phyloP scores from a whole-genome alignment of 2,888 invertebrate species.

The Electrophaes corylata region DNA sequence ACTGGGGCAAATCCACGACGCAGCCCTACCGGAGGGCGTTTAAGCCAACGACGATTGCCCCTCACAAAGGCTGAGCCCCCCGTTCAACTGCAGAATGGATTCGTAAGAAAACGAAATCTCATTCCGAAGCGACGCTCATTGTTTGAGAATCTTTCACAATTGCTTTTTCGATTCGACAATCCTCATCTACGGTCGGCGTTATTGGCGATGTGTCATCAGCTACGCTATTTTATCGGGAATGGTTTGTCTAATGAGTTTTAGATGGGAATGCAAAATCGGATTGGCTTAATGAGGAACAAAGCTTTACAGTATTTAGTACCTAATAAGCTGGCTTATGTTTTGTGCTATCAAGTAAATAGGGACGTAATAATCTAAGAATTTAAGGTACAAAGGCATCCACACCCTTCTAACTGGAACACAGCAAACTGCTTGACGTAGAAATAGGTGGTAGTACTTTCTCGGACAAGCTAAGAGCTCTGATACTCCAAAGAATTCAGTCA shows the following conservation, averaged over 20 bases:
- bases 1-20: constrained; percentile 26
- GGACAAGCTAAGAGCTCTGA: too few relatives aligned
- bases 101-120: constrained; percentile 75
- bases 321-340: too few relatives aligned
- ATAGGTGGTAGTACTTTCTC: too few relatives aligned
- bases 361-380: too few relatives aligned
- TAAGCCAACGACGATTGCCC: constrained; percentile 74
- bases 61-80: constrained; percentile 66
- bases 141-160: constrained; percentile 71
- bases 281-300: constrained; percentile 3
- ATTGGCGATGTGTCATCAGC: constrained; percentile 34
- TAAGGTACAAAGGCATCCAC: too few relatives aligned
- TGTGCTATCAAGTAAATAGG: too few relatives aligned
- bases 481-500: too few relatives aligned
- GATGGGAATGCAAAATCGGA: constrained; percentile 18
- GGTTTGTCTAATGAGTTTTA: constrained; percentile 27
- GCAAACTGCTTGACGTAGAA: too few relatives aligned
- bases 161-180: constrained; percentile 70
- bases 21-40: constrained; percentile 55
- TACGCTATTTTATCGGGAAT: constrained; percentile 15
- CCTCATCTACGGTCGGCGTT: constrained; percentile 50
- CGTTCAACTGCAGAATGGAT: constrained; percentile 62
- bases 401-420: too few relatives aligned
- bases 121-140: constrained; percentile 65
- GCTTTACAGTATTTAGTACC: not conserved